phyloP scores from a whole-genome alignment of 2,888 invertebrate genomes.

The Nomada ruficornis region DNA sequence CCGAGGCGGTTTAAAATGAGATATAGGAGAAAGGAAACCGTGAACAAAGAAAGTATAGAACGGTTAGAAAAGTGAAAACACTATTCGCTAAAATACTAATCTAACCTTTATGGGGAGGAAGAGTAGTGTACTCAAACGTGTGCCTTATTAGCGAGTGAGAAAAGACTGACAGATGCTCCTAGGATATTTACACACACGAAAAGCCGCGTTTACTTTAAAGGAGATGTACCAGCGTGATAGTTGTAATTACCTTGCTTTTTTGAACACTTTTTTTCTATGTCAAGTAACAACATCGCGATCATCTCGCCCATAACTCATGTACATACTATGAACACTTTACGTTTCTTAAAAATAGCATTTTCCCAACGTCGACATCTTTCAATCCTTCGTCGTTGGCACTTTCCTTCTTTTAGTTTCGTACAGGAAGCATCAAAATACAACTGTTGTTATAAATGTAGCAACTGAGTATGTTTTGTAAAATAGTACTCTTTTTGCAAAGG shows the following conservation, averaged over 20 bases:
- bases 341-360: slow-evolving; percentile 32
- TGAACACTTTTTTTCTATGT: not conserved
- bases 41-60: slow-evolving; percentile 37
- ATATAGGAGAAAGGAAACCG: not conserved
- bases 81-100: slow-evolving; percentile 29
- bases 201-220: slow-evolving; percentile 67
- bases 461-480: not conserved
- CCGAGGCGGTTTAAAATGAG: not conserved
- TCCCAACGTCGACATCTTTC: not conserved
- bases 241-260: slow-evolving; percentile 26
- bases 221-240: slow-evolving; percentile 47
- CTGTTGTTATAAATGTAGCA: not conserved
- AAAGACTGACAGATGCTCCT: slow-evolving; percentile 55
- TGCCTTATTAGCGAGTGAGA: slow-evolving; percentile 50
- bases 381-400: not conserved
- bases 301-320: not conserved
- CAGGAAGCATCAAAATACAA: not conserved
- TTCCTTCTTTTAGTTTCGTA: not conserved
- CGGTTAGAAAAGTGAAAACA: slow-evolving; percentile 48
- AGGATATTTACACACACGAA: slow-evolving; percentile 64
- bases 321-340: not conserved
- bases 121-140: slow-evolving; percentile 33
- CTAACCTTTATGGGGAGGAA: slow-evolving; percentile 17
- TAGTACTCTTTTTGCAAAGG: not conserved
- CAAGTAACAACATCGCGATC: not conserved